Evolutionary conservation across 2,888 invertebrate species (phyloP).

Genomic region (Julus scanicus): DNA sequence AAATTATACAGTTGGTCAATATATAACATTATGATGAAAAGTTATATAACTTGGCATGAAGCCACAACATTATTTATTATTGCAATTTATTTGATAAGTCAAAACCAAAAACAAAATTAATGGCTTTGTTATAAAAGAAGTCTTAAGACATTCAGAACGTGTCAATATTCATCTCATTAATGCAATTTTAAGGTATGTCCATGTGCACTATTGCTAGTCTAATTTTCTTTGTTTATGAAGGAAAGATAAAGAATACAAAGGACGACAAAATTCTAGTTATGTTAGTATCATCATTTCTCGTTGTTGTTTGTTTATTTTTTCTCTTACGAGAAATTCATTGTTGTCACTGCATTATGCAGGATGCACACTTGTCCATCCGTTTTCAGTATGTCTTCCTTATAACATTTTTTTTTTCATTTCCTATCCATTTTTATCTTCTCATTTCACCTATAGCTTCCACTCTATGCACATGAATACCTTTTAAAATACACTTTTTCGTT

Average conservation of each 20-base stretch:
- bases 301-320: background rate
- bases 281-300: background rate
- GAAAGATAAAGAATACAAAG: no score
- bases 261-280: background rate
- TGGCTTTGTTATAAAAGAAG: no score
- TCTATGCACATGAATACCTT: background rate
- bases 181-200: no score
- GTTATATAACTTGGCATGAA: background rate
- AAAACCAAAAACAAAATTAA: background rate
- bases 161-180: no score
- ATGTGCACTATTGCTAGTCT: no score
- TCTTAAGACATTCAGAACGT: no score
- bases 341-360: background rate
- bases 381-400: background rate
- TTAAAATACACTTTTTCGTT: background rate
- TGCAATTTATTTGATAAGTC: background rate
- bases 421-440: slow-evolving; percentile 20
- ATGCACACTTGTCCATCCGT: background rate
- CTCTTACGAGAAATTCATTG: background rate
- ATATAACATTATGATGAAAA: background rate
- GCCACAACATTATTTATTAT: background rate
- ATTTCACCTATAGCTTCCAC: background rate
- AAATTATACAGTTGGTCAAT: background rate
- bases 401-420: slow-evolving; percentile 26
- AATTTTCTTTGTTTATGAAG: no score